These are phyloP conservation scores for Listronotus bonariensis DNA, from an alignment of 1,140 invertebrate species.

Conservation along the genomic window DNA sequence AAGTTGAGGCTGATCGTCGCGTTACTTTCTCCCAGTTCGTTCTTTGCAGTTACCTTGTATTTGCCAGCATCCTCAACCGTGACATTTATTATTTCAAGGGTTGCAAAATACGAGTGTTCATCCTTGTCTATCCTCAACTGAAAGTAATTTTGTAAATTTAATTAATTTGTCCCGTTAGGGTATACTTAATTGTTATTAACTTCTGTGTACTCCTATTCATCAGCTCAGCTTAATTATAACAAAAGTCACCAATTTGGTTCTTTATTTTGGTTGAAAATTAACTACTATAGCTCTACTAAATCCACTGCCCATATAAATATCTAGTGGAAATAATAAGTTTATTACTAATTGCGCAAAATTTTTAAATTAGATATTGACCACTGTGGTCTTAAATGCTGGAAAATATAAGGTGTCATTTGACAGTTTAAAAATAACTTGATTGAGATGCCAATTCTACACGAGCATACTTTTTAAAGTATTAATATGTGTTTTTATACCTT, in stretches of 20 bases:
- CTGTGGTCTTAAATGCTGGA: not conserved
- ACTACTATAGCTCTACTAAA: not conserved
- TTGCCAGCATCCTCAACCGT: slow-evolving; percentile 96
- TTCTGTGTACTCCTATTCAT: slow-evolving; percentile 6
- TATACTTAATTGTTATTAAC: not conserved
- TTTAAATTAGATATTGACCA: not conserved
- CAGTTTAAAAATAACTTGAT: not conserved
- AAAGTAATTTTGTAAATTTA: slow-evolving; percentile 47
- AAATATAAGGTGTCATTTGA: not conserved
- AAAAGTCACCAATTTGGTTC: not conserved
- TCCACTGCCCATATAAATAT: slow-evolving; percentile 13
- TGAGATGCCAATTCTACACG: not conserved
- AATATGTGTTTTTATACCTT: slow-evolving; percentile 64
- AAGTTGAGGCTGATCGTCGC: slow-evolving; percentile 96
- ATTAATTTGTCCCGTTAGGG: slow-evolving; percentile 1
- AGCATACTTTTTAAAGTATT: not conserved
- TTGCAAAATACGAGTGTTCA: slow-evolving; percentile 90
- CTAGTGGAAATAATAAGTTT: slow-evolving; percentile 20
- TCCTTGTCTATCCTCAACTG: slow-evolving; percentile 88
- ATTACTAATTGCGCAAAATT: too few relatives aligned
- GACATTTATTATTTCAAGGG: slow-evolving; percentile 90
- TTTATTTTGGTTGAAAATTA: too few relatives aligned
- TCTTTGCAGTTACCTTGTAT: slow-evolving; percentile 95
- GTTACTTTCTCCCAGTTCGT: slow-evolving; percentile 94
- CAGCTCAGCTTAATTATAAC: slow-evolving; percentile 9